Evolutionary conservation across 2,113 vertebrate species (phyloP), one percentile per base, ranked within the genome.

Genomic region (Oophaga pumilio): DNA sequence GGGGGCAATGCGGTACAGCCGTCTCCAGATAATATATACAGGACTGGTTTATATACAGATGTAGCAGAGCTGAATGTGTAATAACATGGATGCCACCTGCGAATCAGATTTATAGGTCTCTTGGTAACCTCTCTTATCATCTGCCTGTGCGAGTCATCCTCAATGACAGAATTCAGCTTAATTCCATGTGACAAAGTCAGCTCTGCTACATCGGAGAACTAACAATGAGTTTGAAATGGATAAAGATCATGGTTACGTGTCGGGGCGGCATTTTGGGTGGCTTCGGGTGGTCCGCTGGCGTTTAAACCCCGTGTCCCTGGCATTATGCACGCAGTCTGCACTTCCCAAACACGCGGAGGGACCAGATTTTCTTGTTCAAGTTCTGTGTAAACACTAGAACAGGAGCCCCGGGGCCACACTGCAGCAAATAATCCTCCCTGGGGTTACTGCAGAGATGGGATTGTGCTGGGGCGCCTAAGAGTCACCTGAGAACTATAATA

Each of bases 311-410:
- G 2, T 13, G 20, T 4, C 52, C 76, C n/a, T 26, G 5, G 7
- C 24, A 57, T 59, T 57, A 56, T 57, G n/a, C 52, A 50, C 10
- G 20, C 0, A 59, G 56, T 0, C 11, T 20, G 8, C 49, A 22
- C 76, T 56, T n/a, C 24, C 18, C 76, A 57, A 28, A 79, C 76
- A 24, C 28, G 12, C 26, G 8, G 53, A 56, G 11, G 12, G 50
- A 57, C 76, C 53, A 15, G 77, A 80, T 26, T 20, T 80, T 79
- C 53, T 57, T 33, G 56, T 80, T 60, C 74, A 59, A 84, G 15
- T 17, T 17, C 17, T 85, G 14, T 76, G 0, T 76, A 76, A 60
- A 85, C 69, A 74, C 14, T 60, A 43, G 84, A 14, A 62, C 53
- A n/a, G 52, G 17, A 57, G 83, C 53, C 53, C 26, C 8, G 56